A percentile compares a stretch with the other conserved stretches of the same genome.
These are phyloP conservation scores for Globodera rostochiensis DNA, from an alignment of 1,140 invertebrate species.

Conservation along the genomic window DNA sequence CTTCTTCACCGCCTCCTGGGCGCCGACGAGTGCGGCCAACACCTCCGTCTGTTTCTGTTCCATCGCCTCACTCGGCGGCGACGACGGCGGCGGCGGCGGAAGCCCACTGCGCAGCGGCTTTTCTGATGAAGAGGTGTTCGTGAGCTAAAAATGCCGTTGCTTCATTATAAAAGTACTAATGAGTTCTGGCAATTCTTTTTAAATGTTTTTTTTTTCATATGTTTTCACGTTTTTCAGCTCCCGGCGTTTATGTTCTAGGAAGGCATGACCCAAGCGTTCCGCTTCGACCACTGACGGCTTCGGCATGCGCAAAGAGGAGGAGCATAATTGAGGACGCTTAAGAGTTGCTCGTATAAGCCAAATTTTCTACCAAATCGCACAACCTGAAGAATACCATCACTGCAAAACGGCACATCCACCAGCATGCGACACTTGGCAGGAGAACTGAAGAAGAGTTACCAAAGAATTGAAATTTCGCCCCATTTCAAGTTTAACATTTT, in stretches of 20 bases:
- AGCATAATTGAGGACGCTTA: conserved; percentile 4
- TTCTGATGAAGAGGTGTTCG: background rate
- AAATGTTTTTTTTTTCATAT: too few relatives aligned
- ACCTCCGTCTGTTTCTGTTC: background rate
- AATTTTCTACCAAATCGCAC: background rate
- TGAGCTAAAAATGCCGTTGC: background rate
- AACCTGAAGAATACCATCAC: background rate
- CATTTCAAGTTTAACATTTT: background rate
- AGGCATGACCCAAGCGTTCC: too few relatives aligned
- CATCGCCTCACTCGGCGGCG: too few relatives aligned
- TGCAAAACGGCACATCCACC: background rate
- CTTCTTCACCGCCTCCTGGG: conserved; percentile 12
- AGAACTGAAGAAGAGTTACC: background rate
- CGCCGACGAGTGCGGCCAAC: background rate
- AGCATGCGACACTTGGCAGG: background rate
- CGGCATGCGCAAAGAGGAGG: background rate
- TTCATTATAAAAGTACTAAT: too few relatives aligned
- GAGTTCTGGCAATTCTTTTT: too few relatives aligned
- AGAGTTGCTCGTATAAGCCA: background rate
- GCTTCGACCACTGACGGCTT: background rate
- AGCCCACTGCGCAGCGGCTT: background rate
- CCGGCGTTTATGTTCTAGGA: too few relatives aligned
- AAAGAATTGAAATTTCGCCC: too few relatives aligned
- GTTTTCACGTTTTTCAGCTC: too few relatives aligned
- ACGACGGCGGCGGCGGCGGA: too few relatives aligned